Evolutionary conservation across 2,113 vertebrate genomes (phyloP).

Genomic region (Podarcis muralis): DNA sequence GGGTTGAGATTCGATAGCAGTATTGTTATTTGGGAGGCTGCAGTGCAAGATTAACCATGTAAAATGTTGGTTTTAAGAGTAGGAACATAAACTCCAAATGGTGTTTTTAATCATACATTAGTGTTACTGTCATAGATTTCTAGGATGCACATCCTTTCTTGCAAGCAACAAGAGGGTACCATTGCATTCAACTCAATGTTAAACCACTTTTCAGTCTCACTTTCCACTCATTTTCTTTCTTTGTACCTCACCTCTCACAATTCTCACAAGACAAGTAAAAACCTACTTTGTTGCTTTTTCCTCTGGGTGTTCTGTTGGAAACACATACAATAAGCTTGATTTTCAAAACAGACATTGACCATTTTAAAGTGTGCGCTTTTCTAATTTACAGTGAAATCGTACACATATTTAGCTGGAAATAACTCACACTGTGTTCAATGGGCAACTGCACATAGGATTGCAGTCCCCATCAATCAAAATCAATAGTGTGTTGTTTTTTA

Average conservation of each 20-base stretch:
- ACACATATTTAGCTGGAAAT: not conserved
- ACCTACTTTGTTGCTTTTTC: not conserved
- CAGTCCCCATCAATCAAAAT: not conserved
- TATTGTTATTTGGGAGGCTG: constrained; percentile 33
- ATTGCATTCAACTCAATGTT: too few species aligned
- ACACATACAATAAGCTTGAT: not conserved
- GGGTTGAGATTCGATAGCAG: not conserved
- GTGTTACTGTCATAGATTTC: not conserved
- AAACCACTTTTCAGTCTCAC: not conserved
- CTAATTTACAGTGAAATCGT: not conserved
- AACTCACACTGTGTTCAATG: not conserved
- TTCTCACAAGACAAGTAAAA: not conserved
- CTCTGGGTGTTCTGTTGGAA: not conserved
- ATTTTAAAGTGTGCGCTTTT: not conserved
- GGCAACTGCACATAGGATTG: not conserved
- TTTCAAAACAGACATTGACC: not conserved
- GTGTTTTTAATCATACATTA: constrained; percentile 8
- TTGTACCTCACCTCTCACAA: not conserved
- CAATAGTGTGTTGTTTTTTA: not conserved
- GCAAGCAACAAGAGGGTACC: too few species aligned
- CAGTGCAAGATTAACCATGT: constrained; percentile 9
- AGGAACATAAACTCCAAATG: constrained; percentile 1
- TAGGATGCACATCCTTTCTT: not conserved
- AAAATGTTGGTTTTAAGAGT: constrained; percentile 37
- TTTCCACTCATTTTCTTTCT: not conserved